Evolutionary conservation across 2,888 invertebrate genomes (phyloP).

Genomic region (Aphrophora alni): DNA sequence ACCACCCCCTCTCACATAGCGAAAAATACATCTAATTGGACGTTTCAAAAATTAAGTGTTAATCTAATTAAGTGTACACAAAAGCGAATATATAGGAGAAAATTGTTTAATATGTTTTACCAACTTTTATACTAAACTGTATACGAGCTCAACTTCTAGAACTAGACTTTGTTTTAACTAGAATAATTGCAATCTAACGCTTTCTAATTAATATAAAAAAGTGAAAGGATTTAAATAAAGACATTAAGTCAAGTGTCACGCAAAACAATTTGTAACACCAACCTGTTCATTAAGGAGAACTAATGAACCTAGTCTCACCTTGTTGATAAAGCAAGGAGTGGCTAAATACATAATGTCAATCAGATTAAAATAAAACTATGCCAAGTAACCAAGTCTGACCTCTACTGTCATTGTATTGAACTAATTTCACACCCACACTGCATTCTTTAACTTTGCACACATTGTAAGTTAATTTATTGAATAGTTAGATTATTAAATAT

Average conservation of each 20-base stretch:
- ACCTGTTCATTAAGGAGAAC: not conserved
- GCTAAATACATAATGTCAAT: not conserved
- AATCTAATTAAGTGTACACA: too few relatives aligned
- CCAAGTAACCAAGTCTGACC: not conserved
- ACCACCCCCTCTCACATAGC: too few relatives aligned
- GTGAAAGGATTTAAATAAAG: not conserved
- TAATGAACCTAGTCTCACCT: not conserved
- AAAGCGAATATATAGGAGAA: too few relatives aligned
- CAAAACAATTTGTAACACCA: not conserved
- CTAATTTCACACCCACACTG: not conserved
- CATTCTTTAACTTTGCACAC: too few relatives aligned
- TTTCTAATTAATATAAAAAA: not conserved
- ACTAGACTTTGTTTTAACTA: too few relatives aligned
- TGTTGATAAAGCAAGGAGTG: not conserved
- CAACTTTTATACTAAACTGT: too few relatives aligned
- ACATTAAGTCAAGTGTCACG: not conserved
- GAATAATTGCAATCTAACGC: not conserved
- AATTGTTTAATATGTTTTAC: too few relatives aligned
- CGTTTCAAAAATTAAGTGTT: too few relatives aligned
- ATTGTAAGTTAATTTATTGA: too few relatives aligned
- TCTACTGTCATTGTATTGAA: not conserved
- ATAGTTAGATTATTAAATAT: too few relatives aligned
- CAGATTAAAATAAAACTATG: not conserved
- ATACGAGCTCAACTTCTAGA: too few relatives aligned
- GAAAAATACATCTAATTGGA: too few relatives aligned